Evolutionary conservation across 2,113 vertebrate species (phyloP), one percentile per base, ranked within the genome.

Genomic region (Nipponia nippon): DNA sequence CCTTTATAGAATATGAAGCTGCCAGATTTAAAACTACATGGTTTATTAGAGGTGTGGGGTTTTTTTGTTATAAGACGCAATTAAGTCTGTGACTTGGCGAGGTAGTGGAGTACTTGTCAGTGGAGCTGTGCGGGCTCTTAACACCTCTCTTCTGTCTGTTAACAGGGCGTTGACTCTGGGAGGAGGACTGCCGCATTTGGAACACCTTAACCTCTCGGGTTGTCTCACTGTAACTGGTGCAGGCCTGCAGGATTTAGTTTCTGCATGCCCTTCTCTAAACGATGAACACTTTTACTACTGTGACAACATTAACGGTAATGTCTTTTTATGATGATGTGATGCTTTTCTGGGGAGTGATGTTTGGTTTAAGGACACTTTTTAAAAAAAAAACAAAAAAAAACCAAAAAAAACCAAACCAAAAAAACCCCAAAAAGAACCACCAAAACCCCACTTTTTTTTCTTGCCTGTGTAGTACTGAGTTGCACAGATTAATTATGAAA

Each of bases 211-310:
- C 95, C 98, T 99, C 96, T 99, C 99, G 2, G 99, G 99, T 21
- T 99, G 99, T 97, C 99, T 99, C 73, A 98, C 98, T 95, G 98
- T 99, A 70, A 99, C 99, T 49, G 99, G 99, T 90, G 98, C 98
- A 65, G 99, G 99, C 84, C 98, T 99, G 94, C 99, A 99, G 97
- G 99, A 99, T 85, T 97, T 99, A 93, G 99, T 99, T 86, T 98
- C 99, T 9, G 99, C 98, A 17, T 99, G 99, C 83, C 99, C 99
- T 65, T 98, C 99, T 76, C 98, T 99, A 58, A 99, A 99, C 19
- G 99, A 99, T 62, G 99, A 99, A 97, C 99, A 99, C 98, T 99
- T 99, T 98, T 99, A 99, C 98, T 99, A 99, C 99, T 99, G 99
- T 98, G 99, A 99, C 99, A 99, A 99, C 98, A 99, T 99, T 97